Evolutionary conservation across 1,140 invertebrate species (phyloP).

Genomic region (Zaprionus inermis): DNA sequence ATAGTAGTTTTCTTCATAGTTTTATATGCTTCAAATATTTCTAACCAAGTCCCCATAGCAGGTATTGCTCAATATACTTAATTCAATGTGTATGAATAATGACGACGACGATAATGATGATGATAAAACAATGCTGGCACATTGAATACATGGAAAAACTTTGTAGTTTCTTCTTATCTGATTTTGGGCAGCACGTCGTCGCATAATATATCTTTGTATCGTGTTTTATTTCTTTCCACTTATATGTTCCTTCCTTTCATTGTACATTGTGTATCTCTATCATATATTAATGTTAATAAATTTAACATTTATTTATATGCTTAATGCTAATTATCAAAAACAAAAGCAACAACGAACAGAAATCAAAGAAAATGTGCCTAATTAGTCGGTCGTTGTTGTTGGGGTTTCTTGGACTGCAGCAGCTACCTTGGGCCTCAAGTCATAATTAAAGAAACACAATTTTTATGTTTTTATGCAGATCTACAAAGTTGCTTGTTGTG

Average conservation of each 20-base stretch:
- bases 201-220: conserved; percentile 4
- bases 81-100: conserved; percentile 6
- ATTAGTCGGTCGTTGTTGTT: conserved; percentile 51
- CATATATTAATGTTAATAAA: conserved; percentile 38
- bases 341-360: conserved; percentile 11
- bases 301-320: conserved; percentile 48
- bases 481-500: conserved; percentile 19
- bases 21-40: too few species aligned
- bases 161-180: conserved; percentile 28
- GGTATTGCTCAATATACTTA: conserved; percentile 7
- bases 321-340: conserved; percentile 49
- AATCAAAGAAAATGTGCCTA: conserved; percentile 50
- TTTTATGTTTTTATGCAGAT: conserved; percentile 39
- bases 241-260: neutral
- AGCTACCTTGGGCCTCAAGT: conserved; percentile 45
- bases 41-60: neutral
- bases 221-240: conserved; percentile 3
- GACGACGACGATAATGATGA: neutral
- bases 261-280: conserved; percentile 30
- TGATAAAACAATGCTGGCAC: conserved; percentile 23
- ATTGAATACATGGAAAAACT: conserved; percentile 35
- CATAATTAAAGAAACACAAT: conserved; percentile 54
- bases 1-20: neutral
- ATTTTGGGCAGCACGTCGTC: neutral
- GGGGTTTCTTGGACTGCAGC: conserved; percentile 32